Evolutionary conservation across 1,140 invertebrate genomes (phyloP).

Genomic region (Doryteuthis pealeii): DNA sequence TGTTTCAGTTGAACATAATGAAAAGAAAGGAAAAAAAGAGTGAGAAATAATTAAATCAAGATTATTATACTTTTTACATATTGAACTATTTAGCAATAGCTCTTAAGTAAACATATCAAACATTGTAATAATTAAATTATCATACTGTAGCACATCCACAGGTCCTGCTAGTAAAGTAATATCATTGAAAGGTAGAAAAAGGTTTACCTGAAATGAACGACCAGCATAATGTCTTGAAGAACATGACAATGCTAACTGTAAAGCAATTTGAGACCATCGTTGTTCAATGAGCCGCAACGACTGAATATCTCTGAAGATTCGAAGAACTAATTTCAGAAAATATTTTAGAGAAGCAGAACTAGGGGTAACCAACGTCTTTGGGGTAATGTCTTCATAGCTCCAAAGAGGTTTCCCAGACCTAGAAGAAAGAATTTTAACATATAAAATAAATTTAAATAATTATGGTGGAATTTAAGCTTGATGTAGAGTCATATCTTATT

Average conservation of each 20-base stretch:
- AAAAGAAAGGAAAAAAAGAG: too few relatives aligned
- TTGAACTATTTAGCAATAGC: too few relatives aligned
- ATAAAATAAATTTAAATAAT: neutral
- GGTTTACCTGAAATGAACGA: constrained; percentile 77
- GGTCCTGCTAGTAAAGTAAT: too few relatives aligned
- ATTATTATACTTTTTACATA: too few relatives aligned
- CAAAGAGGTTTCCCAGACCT: constrained; percentile 73
- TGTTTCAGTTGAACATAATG: too few relatives aligned
- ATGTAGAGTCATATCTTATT: too few relatives aligned
- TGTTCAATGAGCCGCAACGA: constrained; percentile 78
- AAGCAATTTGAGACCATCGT: constrained; percentile 92
- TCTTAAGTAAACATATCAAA: too few relatives aligned
- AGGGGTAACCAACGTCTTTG: constrained; percentile 89
- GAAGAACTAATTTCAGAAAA: constrained; percentile 73
- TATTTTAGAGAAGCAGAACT: constrained; percentile 79
- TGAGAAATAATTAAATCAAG: too few relatives aligned
- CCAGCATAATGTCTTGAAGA: constrained; percentile 97
- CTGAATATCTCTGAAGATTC: constrained; percentile 85
- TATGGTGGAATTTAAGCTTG: too few relatives aligned
- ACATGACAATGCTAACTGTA: constrained; percentile 92
- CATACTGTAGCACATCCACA: too few relatives aligned
- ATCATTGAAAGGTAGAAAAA: too few relatives aligned
- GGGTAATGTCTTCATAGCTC: constrained; percentile 97
- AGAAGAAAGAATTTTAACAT: constrained; percentile 17
- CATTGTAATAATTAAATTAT: too few relatives aligned